Conservation (phyloP, 2,888 invertebrate species). For the Hoplodrina ambigua region DNA sequence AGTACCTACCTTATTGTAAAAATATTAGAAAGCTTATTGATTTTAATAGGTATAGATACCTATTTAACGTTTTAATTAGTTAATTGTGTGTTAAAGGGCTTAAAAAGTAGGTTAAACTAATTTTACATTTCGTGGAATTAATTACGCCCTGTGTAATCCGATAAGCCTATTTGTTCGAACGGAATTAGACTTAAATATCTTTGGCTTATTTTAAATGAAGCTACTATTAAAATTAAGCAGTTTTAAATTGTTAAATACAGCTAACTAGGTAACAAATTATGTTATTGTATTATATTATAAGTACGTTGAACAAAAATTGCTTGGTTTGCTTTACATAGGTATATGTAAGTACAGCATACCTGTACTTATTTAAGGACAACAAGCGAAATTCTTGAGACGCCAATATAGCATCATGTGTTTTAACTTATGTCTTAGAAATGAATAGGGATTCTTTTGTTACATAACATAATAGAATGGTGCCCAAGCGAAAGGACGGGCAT, state of each 20-base stretch:
- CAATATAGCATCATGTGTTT: neutral
- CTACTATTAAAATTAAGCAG: neutral
- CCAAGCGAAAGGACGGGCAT: neutral
- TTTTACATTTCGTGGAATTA: constrained; percentile 21
- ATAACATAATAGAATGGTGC: neutral
- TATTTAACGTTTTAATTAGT: neutral
- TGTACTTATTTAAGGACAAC: no score
- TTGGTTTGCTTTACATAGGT: no score
- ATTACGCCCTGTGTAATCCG: constrained; percentile 25
- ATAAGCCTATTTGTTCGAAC: constrained; percentile 20
- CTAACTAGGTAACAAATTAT: neutral
- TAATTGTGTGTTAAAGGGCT: constrained; percentile 1
- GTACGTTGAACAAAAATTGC: no score
- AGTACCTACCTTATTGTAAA: neutral
- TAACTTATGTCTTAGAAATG: neutral
- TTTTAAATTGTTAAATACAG: neutral
- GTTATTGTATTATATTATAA: no score
- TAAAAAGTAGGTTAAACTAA: constrained; percentile 5
- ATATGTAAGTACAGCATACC: no score
- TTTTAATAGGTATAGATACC: neutral
- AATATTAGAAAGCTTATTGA: neutral
- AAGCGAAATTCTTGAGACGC: neutral
- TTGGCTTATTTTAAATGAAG: constrained; percentile 1
- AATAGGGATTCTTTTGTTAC: constrained; percentile 12
- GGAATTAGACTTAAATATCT: neutral